A percentile compares a stretch with the other conserved stretches of the same genome.
These are phyloP conservation scores for Lepidurus packardi DNA, from an alignment of 1,140 invertebrate genomes.

Conservation along the genomic window DNA sequence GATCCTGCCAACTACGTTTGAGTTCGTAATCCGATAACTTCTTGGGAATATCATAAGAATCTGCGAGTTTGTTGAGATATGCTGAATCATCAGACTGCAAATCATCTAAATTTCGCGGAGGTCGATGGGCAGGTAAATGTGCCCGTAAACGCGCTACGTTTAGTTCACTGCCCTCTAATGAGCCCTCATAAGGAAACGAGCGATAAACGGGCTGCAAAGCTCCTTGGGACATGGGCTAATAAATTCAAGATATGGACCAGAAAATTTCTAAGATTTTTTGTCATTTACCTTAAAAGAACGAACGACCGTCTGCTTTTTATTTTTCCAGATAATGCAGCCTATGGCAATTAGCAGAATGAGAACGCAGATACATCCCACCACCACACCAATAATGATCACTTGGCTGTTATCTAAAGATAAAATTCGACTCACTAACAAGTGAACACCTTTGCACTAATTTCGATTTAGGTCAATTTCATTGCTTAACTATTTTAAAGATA, in stretches of 20 bases:
- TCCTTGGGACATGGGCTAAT: neutral
- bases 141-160: neutral
- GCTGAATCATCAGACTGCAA: neutral
- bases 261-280: neutral
- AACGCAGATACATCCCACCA: neutral
- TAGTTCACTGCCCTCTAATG: neutral
- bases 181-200: neutral
- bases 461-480: no score
- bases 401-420: neutral
- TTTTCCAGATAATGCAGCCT: slow-evolving; percentile 13
- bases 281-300: neutral
- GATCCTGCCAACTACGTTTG: neutral
- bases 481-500: neutral
- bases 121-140: neutral
- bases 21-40: neutral
- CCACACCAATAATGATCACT: neutral
- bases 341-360: neutral
- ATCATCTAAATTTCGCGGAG: neutral
- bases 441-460: no score
- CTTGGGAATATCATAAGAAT: slow-evolving; percentile 3
- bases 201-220: neutral
- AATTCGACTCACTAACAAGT: neutral
- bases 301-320: neutral
- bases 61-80: neutral
- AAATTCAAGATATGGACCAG: neutral